A percentile compares a stretch with the other conserved stretches of the same genome.
phyloP scores from a whole-genome alignment of 2,113 vertebrate genomes.

The Hippocampus abdominalis region DNA sequence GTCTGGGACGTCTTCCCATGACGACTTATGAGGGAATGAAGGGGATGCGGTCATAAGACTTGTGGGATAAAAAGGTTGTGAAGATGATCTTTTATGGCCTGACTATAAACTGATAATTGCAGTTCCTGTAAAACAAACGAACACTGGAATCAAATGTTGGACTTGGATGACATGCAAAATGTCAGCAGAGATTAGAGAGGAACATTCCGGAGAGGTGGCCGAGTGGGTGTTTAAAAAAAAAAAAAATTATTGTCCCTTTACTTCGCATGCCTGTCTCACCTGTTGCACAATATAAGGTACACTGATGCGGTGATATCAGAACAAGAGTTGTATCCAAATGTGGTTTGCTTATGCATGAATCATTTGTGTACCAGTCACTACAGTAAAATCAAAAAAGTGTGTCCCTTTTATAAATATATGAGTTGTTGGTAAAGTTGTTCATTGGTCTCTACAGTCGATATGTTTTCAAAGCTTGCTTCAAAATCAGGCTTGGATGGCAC shows the following conservation, averaged over 20 bases:
- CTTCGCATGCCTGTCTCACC: not conserved
- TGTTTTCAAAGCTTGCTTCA: too few relatives aligned
- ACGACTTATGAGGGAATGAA: conserved; percentile 41
- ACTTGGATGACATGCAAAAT: conserved; percentile 60
- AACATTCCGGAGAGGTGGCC: conserved; percentile 61
- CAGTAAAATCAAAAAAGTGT: too few relatives aligned
- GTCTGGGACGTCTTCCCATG: conserved; percentile 19
- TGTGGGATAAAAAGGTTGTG: conserved; percentile 3
- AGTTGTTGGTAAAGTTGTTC: too few relatives aligned
- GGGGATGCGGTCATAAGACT: conserved; percentile 12
- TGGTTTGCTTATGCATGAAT: too few relatives aligned
- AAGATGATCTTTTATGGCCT: too few relatives aligned
- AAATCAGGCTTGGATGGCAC: too few relatives aligned
- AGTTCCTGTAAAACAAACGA: conserved; percentile 22
- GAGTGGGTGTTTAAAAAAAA: not conserved
- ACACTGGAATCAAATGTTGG: conserved; percentile 30
- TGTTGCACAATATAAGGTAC: not conserved
- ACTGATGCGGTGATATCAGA: not conserved
- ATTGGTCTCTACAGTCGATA: too few relatives aligned
- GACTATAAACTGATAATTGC: conserved; percentile 30
- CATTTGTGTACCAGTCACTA: too few relatives aligned
- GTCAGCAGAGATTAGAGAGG: conserved; percentile 66
- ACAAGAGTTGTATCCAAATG: not conserved
- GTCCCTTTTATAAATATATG: too few relatives aligned
- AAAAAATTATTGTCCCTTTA: not conserved